Evolutionary conservation across 2,797 vertebrate genomes (phyloP), one percentile per base, ranked within the genome.

Genomic region (Tamandua tetradactyla): DNA sequence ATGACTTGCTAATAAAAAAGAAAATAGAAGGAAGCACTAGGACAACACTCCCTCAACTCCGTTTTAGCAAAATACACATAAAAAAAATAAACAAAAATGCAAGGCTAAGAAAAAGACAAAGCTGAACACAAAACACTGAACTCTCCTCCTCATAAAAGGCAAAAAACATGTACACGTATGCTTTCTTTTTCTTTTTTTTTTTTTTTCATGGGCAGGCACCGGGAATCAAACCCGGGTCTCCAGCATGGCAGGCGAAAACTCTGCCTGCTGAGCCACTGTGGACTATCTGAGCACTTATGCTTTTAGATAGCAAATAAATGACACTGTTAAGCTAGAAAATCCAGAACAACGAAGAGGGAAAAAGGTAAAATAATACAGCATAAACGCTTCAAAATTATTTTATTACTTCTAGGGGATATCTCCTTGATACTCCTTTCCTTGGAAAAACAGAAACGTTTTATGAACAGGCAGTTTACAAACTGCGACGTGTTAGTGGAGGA

Each of bases 101-200:
- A 76, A 89, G 23, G 25, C 55, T 82, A 90, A 62, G 52, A 49
- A 87, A 84, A 75, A 88, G 17, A 89, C 35, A 66, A 68, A 83
- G 69, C 42, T 49, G 44, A 88, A 66, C 72, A n/a, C 80, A 52
- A 87, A 84, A 86, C 13, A 66, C 68, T 55, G 83, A 68, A 30
- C 15, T 83, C 69, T 75, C 52, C 40, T 96, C 44, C n/a, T 76
- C 22, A 82, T 9, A 49, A 83, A 71, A 83, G 37, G 79, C 9
- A 88, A 84, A 81, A 55, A 64, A 30, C 30, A 72, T 71, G 47
- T 62, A 3, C 4, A 32, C 32, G 68, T 30, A 61, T 80, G 40
- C 12, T 64, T 93, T 83, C n/a, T n/a, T n/a, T n/a, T n/a, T n/a
- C n/a, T n/a, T n/a, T n/a, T n/a, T n/a, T n/a, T n/a, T n/a, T n/a